Percentiles rank a stretch among this genome's conserved stretches.
Conservation (phyloP, 2,888 invertebrate genomes). For the Sthenelais limicola region DNA sequence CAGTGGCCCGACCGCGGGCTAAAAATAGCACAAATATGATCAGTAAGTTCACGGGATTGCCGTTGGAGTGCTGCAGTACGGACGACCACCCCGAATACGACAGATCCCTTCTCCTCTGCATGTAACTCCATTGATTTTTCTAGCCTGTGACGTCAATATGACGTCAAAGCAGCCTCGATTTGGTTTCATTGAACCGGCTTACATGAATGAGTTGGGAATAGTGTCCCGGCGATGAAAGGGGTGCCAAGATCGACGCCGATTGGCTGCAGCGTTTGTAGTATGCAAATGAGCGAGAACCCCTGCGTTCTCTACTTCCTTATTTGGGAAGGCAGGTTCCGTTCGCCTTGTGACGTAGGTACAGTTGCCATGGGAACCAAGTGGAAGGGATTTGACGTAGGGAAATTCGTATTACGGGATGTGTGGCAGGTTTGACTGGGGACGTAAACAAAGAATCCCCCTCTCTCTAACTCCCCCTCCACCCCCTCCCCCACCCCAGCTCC, state of each 20-base stretch:
- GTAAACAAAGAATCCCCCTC: conserved; percentile 5
- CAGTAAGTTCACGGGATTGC: no score
- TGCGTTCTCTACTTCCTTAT: conserved; percentile 11
- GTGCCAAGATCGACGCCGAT: neutral
- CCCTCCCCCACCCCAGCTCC: neutral
- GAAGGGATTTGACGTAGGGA: neutral
- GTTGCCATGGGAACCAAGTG: conserved; percentile 19
- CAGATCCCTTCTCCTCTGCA: no score
- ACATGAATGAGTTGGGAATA: conserved; percentile 18
- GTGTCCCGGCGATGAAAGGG: neutral
- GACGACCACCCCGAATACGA: no score
- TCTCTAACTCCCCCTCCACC: neutral
- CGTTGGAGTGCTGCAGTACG: no score
- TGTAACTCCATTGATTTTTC: conserved; percentile 13
- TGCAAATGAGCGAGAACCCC: conserved; percentile 23
- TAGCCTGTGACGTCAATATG: conserved; percentile 19
- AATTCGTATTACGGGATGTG: neutral
- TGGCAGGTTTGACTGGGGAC: neutral
- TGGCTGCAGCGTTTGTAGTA: conserved; percentile 13
- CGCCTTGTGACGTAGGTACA: conserved; percentile 27
- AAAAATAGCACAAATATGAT: no score
- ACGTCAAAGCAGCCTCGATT: conserved; percentile 29
- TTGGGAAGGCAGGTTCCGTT: conserved; percentile 28
- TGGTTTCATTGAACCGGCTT: conserved; percentile 21
- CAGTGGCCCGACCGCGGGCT: no score